Evolutionary conservation across 2,797 vertebrate species (phyloP), one percentile per base, ranked within the genome.

Genomic region (Amblyraja radiata): DNA sequence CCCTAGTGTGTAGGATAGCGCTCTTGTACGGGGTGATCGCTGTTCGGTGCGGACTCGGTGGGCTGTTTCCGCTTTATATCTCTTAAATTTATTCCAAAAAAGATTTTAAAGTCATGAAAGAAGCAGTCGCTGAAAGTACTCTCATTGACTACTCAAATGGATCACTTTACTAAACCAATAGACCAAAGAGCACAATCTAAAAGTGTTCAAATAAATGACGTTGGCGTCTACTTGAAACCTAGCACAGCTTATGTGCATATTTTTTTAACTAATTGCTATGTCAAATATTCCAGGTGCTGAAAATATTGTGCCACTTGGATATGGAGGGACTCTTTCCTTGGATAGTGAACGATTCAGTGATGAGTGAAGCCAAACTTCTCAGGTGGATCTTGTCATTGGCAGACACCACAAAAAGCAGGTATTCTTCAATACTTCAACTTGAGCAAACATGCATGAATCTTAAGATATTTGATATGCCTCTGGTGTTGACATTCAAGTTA

Each of bases 321-420:
- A 94, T 95, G 39, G 95, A 94, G 65, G 95, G 94, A 6, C 94
- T 97, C 88, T 95, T 98, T 94, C 94, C 93, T 6, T 97, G 97
- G 95, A 95, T 94, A 36, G 96, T 97, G 73, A 93, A 93, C 10
- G 94, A 36, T 68, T 93, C 94, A 86, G 94, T 94, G 93, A 95
- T 97, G 94, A 97, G 95, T 94, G 94, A 96, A 93, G 94, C 95
- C 78, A 96, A 97, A 90, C 96, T 98, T 94, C 95, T 99, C 94
- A 94, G 93, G 93, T 97, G 96, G 95, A 97, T 97, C 73, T 96
- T 99, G 93, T 94, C 95, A 77, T 93, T 97, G 94, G 94, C 96
- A 68, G 95, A 97, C 93, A 94, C 80, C 68, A 97, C 96, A 78
- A 94, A 73, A 94, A 96, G 96, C 96, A 98, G 98, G 99, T 99